Percentiles rank a stretch among this genome's conserved stretches.
phyloP scores from a whole-genome alignment of 1,140 invertebrate genomes.

The Microplitis demolitor region DNA sequence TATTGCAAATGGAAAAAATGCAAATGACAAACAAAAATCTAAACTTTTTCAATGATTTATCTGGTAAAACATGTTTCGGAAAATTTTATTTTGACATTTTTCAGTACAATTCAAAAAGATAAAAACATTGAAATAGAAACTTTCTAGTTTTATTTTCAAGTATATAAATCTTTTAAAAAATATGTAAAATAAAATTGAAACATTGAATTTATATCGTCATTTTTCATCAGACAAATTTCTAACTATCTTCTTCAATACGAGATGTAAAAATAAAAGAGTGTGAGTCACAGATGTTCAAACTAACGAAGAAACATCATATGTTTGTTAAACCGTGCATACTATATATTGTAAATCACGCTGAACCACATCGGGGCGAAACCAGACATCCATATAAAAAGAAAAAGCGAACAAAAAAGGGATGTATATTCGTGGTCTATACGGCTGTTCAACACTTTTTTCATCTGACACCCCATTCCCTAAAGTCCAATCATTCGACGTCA shows the following conservation, averaged over 20 bases:
- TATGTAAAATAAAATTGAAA: neutral
- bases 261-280: neutral
- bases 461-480: conserved; percentile 2
- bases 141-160: neutral
- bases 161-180: neutral
- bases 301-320: conserved; percentile 8
- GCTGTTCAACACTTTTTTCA: conserved; percentile 18
- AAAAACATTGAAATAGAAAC: no score
- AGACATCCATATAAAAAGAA: conserved; percentile 1
- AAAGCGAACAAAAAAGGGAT: neutral
- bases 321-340: conserved; percentile 19
- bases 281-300: conserved; percentile 18
- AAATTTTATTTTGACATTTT: no score
- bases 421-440: conserved; percentile 8
- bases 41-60: no score
- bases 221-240: neutral
- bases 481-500: conserved; percentile 13
- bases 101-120: no score
- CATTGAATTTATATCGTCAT: neutral
- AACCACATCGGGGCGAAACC: conserved; percentile 4
- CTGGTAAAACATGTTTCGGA: no score
- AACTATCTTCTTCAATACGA: neutral
- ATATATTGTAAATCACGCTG: conserved; percentile 13
- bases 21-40: no score
- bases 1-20: no score